Conservation (phyloP, 2,113 vertebrate species). For the Lontra canadensis region DNA sequence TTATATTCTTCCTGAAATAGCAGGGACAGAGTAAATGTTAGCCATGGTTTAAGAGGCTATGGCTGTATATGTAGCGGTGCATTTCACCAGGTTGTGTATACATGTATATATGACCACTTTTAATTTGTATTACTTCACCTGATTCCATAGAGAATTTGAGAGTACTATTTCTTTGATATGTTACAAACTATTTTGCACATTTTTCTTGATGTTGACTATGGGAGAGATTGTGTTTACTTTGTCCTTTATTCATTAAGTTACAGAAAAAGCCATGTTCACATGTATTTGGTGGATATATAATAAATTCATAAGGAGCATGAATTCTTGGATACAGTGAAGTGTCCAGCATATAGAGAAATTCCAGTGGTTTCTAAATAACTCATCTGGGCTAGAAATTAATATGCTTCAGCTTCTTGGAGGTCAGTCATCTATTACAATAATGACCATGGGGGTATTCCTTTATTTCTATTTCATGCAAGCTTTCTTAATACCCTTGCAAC, state of each 20-base stretch:
- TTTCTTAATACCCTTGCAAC: conserved; percentile 2
- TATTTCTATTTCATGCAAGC: conserved; percentile 13
- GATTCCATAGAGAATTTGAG: not conserved
- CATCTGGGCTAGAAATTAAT: not conserved
- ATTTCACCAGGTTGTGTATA: not conserved
- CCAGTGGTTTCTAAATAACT: not conserved
- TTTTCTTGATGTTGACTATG: not conserved
- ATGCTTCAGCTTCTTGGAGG: conserved; percentile 10
- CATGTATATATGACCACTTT: not conserved
- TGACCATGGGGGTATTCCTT: not conserved
- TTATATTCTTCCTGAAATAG: not conserved
- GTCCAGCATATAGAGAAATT: not conserved
- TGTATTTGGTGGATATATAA: not conserved
- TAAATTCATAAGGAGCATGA: not conserved
- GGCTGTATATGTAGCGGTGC: too few relatives aligned
- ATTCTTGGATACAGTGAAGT: not conserved
- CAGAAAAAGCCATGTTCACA: not conserved
- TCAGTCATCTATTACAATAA: conserved; percentile 1
- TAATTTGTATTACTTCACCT: not conserved
- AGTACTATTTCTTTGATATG: not conserved
- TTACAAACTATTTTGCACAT: not conserved
- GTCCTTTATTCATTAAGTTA: not conserved
- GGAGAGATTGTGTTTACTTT: not conserved
- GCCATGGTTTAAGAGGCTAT: not conserved
- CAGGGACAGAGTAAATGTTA: not conserved